These are phyloP conservation scores for Drosophila nannoptera DNA, from an alignment of 1,140 invertebrate species.

Conservation along the genomic window DNA sequence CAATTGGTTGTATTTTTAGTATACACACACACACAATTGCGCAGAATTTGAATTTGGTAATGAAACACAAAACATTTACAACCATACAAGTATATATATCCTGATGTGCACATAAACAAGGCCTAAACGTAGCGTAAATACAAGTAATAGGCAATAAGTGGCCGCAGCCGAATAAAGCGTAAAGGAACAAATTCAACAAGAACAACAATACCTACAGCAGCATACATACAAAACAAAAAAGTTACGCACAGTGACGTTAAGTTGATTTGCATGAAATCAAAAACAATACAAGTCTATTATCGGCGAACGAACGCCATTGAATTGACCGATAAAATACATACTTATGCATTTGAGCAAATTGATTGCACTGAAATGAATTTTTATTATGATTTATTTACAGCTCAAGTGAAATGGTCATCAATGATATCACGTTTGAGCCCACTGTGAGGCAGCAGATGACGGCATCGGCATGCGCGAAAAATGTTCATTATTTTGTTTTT, in stretches of 20 bases:
- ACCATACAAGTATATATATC: background rate
- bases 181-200: slow-evolving; percentile 21
- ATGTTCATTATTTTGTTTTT: slow-evolving; percentile 30
- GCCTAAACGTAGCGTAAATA: slow-evolving; percentile 60
- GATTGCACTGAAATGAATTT: slow-evolving; percentile 5
- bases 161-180: slow-evolving; percentile 25
- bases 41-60: slow-evolving; percentile 38
- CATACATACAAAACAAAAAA: slow-evolving; percentile 24
- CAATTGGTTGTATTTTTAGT: slow-evolving; percentile 42
- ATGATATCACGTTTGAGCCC: slow-evolving; percentile 33
- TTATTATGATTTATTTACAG: background rate
- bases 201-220: slow-evolving; percentile 17
- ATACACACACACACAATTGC: slow-evolving; percentile 20
- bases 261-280: background rate
- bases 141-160: slow-evolving; percentile 43
- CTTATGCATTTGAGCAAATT: too few relatives aligned
- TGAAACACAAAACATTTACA: slow-evolving; percentile 16
- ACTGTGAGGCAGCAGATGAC: slow-evolving; percentile 60
- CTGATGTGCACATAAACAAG: background rate
- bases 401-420: slow-evolving; percentile 19
- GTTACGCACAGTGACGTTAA: slow-evolving; percentile 42
- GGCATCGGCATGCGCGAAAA: slow-evolving; percentile 67
- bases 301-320: background rate
- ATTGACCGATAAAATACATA: too few relatives aligned
- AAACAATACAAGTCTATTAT: background rate